A percentile compares a stretch with the other conserved stretches of the same genome.
phyloP scores from a whole-genome alignment of 2,797 vertebrate species.

The Natrix natrix region DNA sequence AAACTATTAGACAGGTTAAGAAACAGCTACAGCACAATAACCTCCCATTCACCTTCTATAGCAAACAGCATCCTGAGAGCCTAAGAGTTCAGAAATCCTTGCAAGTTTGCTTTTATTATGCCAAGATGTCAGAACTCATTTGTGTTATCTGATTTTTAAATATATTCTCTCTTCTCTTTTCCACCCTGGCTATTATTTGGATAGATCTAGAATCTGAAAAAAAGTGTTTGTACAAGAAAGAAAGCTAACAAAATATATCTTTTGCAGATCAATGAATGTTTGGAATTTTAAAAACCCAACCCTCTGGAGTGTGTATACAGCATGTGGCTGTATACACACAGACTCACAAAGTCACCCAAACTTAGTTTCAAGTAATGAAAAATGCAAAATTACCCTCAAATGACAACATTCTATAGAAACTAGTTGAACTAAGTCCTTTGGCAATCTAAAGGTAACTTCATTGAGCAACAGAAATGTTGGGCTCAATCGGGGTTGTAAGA shows the following conservation, averaged over 20 bases:
- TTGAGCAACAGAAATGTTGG: background rate
- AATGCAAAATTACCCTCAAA: constrained; percentile 50
- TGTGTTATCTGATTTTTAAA: background rate
- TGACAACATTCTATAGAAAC: background rate
- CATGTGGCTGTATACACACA: constrained; percentile 12
- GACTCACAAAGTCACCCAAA: background rate
- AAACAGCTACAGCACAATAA: background rate
- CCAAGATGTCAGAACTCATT: background rate
- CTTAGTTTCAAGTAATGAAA: constrained; percentile 24
- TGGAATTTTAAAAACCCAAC: background rate
- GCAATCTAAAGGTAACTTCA: constrained; percentile 35
- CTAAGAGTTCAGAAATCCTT: background rate
- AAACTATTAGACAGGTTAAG: background rate
- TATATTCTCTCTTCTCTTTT: background rate
- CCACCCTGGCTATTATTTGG: background rate
- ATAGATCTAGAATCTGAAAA: background rate
- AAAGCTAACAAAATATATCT: background rate
- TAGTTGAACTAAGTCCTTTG: constrained; percentile 32
- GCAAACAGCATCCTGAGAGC: background rate
- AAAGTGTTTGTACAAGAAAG: background rate
- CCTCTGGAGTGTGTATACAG: constrained; percentile 2
- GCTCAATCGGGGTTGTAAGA: background rate
- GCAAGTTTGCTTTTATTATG: background rate
- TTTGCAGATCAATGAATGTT: background rate
- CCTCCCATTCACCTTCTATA: background rate